These are phyloP conservation scores for Scylla paramamosain DNA, from an alignment of 1,140 invertebrate species.

Conservation along the genomic window DNA sequence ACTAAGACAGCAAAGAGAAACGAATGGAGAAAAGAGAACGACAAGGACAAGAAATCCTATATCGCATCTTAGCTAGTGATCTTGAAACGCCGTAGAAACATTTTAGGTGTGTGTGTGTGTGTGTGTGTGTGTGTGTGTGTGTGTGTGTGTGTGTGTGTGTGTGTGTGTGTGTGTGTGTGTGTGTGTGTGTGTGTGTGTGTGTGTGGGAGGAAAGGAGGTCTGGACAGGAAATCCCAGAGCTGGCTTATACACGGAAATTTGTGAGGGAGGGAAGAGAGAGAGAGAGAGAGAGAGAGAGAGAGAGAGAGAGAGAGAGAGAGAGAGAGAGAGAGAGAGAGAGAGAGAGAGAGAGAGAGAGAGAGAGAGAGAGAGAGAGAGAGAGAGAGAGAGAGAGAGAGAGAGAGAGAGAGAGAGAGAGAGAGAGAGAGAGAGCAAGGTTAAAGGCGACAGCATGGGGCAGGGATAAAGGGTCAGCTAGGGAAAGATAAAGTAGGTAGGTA, in stretches of 20 bases:
- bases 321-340: conserved; percentile 39
- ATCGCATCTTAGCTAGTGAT: too few species aligned
- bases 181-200: too few species aligned
- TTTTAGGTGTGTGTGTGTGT: too few species aligned
- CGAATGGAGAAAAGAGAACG: not conserved
- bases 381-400: conserved; percentile 39
- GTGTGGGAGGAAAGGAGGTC: too few species aligned
- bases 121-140: too few species aligned
- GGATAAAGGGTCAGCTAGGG: not conserved
- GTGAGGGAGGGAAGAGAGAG: not conserved
- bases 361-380: conserved; percentile 43
- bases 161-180: too few species aligned
- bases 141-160: too few species aligned
- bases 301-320: not conserved
- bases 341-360: conserved; percentile 43
- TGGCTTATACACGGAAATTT: not conserved
- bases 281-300: too few species aligned
- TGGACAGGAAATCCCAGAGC: not conserved
- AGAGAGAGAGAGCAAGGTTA: conserved; percentile 24
- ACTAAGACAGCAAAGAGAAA: not conserved
- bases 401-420: conserved; percentile 43
- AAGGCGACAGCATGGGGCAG: not conserved
- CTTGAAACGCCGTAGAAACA: too few species aligned
- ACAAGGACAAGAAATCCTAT: too few species aligned
- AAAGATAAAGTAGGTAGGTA: not conserved